Evolutionary conservation across 1,140 invertebrate species (phyloP), one percentile per base, ranked within the genome.

Genomic region (Notospermus geniculatus): DNA sequence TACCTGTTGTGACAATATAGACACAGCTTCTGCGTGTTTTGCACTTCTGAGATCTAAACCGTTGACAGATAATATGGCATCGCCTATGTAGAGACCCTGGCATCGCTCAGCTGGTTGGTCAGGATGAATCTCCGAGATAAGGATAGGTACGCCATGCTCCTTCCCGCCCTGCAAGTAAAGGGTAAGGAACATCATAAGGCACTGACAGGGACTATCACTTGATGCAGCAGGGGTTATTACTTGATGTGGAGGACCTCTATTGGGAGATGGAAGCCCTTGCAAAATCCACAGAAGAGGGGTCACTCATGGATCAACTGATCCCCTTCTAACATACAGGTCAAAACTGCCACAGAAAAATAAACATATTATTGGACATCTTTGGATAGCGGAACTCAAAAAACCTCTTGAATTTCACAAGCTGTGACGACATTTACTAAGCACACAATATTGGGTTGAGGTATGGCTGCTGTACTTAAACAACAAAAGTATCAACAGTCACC

Each of bases 101-200:
- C 85, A 87, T 61, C 87, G 72, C 45, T 88, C 86, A 2, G 90
- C 90, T 45, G 90, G 88, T 57, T 89, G 88, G 63, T 88, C 87
- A 54, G 86, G 85, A 77, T 92, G 89, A 71, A 93, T 83, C 79
- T 92, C 90, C 23, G 90, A 91, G 66, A 93, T 90, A n/a, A 93
- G 77, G 62, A 93, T 90, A 0, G 91, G 91, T 32, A 93, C 89
- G 30, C 90, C 90, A 81, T 93, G 90, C 74, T 93, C 91, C 64
- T 88, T 85, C 11, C 90, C 91, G 60, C 90, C 90, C 89, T 91
- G 69, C 43, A 29, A 60, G 19, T 22, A 63, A 55, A 41, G 30
- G 4, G 30, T 28, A 4, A 28, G 4, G 22, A 28, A 52, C 4
- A 52, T n/a, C n/a, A n/a, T n/a, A n/a, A n/a, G n/a, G n/a, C n/a